Percentiles rank a stretch among this genome's conserved stretches.
These are phyloP conservation scores for Calliscelio sp. DNA, from an alignment of 2,888 invertebrate genomes.

Conservation along the genomic window DNA sequence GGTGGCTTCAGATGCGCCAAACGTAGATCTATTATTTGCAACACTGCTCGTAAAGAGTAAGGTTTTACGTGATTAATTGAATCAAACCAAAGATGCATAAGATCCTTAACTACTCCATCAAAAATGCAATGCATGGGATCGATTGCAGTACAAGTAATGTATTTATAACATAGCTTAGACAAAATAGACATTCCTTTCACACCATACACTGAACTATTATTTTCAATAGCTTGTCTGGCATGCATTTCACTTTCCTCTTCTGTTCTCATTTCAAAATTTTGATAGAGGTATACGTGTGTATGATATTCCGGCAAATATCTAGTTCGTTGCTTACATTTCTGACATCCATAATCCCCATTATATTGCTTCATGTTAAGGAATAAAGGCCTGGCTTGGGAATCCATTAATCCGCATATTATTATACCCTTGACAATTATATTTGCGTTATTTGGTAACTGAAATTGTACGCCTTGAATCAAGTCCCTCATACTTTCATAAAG, in stretches of 20 bases:
- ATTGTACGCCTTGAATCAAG: neutral
- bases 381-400: constrained; percentile 6
- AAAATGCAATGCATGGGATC: constrained; percentile 21
- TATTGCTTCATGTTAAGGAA: constrained; percentile 43
- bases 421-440: neutral
- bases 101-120: neutral
- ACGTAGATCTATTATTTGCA: neutral
- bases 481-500: neutral
- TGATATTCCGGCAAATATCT: neutral
- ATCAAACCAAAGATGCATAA: constrained; percentile 20
- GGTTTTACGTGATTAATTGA: neutral
- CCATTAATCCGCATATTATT: constrained; percentile 10
- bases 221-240: constrained; percentile 7
- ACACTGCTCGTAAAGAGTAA: neutral
- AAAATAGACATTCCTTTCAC: constrained; percentile 4
- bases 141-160: constrained; percentile 7
- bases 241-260: neutral
- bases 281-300: constrained; percentile 7
- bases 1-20: neutral
- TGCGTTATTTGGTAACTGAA: neutral
- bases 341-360: neutral
- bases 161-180: constrained; percentile 7
- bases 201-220: neutral
- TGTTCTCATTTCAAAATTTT: constrained; percentile 14
- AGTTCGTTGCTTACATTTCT: neutral